A percentile compares a stretch with the other conserved stretches of the same genome.
These are phyloP conservation scores for Cryptomyrus ogoouensis DNA, from an alignment of 2,113 vertebrate genomes.

Conservation along the genomic window DNA sequence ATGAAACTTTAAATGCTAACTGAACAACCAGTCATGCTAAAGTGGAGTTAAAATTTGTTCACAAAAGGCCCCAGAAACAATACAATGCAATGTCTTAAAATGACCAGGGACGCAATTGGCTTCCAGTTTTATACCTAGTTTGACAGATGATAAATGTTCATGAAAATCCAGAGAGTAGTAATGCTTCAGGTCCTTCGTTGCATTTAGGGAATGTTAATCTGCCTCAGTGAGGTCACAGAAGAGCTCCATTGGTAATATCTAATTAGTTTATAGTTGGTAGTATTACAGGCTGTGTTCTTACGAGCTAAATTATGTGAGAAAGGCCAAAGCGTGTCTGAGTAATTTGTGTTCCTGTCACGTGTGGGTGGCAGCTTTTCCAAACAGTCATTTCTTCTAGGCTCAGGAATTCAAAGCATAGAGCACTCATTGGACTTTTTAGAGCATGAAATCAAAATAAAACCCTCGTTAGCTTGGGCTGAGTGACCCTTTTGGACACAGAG, in stretches of 20 bases:
- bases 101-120: neutral
- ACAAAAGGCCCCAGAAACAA: neutral
- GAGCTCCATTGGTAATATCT: neutral
- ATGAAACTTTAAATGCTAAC: neutral
- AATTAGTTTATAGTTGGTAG: neutral
- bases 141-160: neutral
- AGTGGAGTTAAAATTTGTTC: neutral
- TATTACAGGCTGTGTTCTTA: neutral
- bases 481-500: slow-evolving; percentile 15
- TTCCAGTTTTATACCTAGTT: neutral
- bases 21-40: neutral
- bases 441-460: slow-evolving; percentile 48
- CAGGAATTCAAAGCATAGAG: neutral
- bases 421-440: slow-evolving; percentile 51
- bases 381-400: neutral
- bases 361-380: neutral
- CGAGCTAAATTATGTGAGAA: neutral
- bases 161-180: neutral
- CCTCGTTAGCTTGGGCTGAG: slow-evolving; percentile 36
- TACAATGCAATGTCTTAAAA: neutral
- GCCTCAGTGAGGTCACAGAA: neutral
- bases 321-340: neutral
- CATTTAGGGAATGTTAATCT: neutral
- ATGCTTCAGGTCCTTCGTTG: neutral
- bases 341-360: neutral